Percentiles rank a stretch among this genome's conserved stretches.
phyloP scores from a whole-genome alignment of 2,797 vertebrate species.

The Nyctalus aviator region DNA sequence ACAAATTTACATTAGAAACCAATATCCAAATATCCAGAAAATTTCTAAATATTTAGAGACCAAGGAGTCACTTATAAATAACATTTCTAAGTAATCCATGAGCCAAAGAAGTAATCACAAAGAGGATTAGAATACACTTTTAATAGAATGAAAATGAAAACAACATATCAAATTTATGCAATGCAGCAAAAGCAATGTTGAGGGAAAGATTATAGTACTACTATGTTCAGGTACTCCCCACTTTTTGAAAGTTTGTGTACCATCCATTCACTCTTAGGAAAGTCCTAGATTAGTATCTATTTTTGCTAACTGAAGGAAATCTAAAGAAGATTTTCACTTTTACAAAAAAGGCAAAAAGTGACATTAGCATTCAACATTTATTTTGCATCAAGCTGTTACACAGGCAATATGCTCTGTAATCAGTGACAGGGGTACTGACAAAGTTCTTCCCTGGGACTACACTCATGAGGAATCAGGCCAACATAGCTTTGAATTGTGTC shows the following conservation, averaged over 20 bases:
- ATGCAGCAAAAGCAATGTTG: neutral
- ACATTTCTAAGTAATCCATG: neutral
- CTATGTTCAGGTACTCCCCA: neutral
- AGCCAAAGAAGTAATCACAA: neutral
- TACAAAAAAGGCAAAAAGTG: neutral
- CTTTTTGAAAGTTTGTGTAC: neutral
- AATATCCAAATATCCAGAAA: neutral
- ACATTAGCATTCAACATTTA: neutral
- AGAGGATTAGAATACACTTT: neutral
- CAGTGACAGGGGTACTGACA: neutral
- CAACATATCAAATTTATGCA: neutral
- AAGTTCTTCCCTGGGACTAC: neutral
- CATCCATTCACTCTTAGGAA: neutral
- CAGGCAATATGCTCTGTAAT: neutral
- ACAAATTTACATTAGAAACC: neutral
- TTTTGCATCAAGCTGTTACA: neutral
- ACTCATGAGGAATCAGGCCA: neutral
- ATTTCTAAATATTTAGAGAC: neutral
- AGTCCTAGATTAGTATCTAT: neutral
- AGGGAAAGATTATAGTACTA: neutral
- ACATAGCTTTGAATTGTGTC: neutral
- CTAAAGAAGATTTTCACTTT: neutral
- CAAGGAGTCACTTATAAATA: neutral
- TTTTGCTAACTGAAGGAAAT: neutral
- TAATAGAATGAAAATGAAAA: neutral